Evolutionary conservation across 2,888 invertebrate species (phyloP).

Genomic region (Philhelius pedissequus): DNA sequence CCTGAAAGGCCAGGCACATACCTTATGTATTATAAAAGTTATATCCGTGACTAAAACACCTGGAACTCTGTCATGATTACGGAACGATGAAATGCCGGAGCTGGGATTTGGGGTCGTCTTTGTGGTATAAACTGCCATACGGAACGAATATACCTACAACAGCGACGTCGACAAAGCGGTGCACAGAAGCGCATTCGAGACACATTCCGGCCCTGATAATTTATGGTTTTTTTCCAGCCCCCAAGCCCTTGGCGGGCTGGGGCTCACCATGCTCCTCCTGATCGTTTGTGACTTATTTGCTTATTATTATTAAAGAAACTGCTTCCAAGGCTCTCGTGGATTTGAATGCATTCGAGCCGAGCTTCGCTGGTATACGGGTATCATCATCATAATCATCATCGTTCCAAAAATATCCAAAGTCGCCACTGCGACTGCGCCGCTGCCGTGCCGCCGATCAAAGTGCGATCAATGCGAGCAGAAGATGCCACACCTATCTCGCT

Average conservation of each 20-base stretch:
- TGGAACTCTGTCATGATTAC: slow-evolving; percentile 69
- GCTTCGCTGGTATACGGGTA: no score
- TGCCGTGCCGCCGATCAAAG: slow-evolving; percentile 52
- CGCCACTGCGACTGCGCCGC: slow-evolving; percentile 27
- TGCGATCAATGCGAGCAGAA: slow-evolving; percentile 56
- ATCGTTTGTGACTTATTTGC: slow-evolving; percentile 69
- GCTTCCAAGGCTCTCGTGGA: slow-evolving; percentile 12
- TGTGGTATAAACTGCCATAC: slow-evolving; percentile 58
- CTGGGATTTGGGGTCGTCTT: slow-evolving; percentile 45
- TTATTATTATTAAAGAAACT: slow-evolving; percentile 63
- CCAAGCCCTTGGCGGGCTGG: not conserved
- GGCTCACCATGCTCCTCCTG: not conserved
- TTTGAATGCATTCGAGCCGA: slow-evolving; percentile 16
- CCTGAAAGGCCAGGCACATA: not conserved
- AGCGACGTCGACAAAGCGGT: slow-evolving; percentile 62
- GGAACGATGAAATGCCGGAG: slow-evolving; percentile 63
- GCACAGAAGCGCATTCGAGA: slow-evolving; percentile 69
- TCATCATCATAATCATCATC: slow-evolving; percentile 55
- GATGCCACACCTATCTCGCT: slow-evolving; percentile 32
- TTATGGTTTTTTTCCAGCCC: slow-evolving; percentile 26
- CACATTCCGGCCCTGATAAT: slow-evolving; percentile 68
- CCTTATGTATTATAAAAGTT: not conserved
- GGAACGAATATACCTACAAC: slow-evolving; percentile 59
- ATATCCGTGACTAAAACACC: slow-evolving; percentile 64
- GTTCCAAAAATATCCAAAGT: slow-evolving; percentile 51